Percentiles rank a stretch among this genome's conserved stretches.
Conservation (phyloP, 1,140 invertebrate genomes). For the Druon quercuslanigerum region DNA sequence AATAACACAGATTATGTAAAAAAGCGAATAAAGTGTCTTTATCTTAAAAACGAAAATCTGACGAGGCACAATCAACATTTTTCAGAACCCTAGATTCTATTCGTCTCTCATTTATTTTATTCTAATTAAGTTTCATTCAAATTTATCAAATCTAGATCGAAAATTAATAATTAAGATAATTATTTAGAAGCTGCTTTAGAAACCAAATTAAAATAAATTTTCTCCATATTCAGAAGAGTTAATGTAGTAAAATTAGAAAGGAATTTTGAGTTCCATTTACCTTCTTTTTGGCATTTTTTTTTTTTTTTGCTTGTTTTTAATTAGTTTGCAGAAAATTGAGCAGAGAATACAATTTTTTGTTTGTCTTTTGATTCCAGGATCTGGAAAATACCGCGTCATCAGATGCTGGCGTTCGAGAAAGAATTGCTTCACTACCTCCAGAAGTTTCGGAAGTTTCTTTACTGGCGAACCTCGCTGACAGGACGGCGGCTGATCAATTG, state of each 20-base stretch:
- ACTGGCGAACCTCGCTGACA: constrained; percentile 87
- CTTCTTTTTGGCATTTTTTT: neutral
- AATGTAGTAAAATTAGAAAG: no score
- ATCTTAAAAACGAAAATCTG: constrained; percentile 40
- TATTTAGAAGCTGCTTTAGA: no score
- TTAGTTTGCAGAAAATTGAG: neutral
- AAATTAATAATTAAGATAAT: no score
- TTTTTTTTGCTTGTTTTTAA: no score
- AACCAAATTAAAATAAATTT: no score
- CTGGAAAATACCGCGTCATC: constrained; percentile 95
- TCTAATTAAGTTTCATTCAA: neutral
- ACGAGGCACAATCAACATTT: constrained; percentile 8
- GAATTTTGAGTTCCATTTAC: no score
- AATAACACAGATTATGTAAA: constrained; percentile 60
- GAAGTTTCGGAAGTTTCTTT: constrained; percentile 95
- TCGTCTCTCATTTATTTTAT: neutral
- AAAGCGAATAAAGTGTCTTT: constrained; percentile 66
- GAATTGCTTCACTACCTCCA: constrained; percentile 93
- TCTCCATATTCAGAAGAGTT: no score
- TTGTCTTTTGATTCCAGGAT: constrained; percentile 79
- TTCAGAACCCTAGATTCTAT: constrained; percentile 3
- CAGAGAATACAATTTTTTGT: constrained; percentile 2
- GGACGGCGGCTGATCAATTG: constrained; percentile 83
- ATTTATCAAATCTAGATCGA: neutral
- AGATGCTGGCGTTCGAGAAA: constrained; percentile 93